Evolutionary conservation across 2,113 vertebrate genomes (phyloP), one percentile per base, ranked within the genome.

Genomic region (Xiphophorus couchianus): DNA sequence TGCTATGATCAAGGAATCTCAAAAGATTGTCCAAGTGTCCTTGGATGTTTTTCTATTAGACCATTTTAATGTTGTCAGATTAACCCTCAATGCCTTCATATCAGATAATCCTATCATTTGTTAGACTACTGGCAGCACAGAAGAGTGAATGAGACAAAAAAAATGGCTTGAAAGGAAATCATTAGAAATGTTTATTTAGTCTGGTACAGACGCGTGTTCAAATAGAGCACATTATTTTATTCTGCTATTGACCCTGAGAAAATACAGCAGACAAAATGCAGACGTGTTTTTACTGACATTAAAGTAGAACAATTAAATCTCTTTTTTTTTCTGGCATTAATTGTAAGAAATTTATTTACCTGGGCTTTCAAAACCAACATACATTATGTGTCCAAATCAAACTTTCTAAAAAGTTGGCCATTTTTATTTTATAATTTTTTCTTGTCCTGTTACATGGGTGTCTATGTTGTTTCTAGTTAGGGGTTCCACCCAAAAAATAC

Each of bases 161-260:
- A n/a, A 58, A 25, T 22, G 22, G 25, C 3, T 25, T 48, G 17
- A 58, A n/a, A n/a, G 5, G 19, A 54, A 22, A 25, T 54, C 22
- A 54, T 22, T 54, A 6, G 25, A 11, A 25, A n/a, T 3, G 4
- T 4, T 64, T 64, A 64, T 1, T 33, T 14, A 58, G 1, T 60
- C 19, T 25, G 1, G 6, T 3, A 30, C 2, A n/a, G 75, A 72
- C 54, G 29, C 19, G 17, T 61, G 44, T 42, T 61, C 37, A 35
- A 37, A 15, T 44, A 30, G 63, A 39, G 35, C 48, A 30, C 15
- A 25, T 9, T 30, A 11, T 78, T 67, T 62, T 73, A 44, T 81
- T 86, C 51, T 73, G 28, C 62, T 15, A 61, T 14, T 44, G 61
- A 42, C 54, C 27, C 0, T 60, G 60, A 68, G 12, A 67, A 42